phyloP scores from a whole-genome alignment of 1,140 invertebrate species.

The Pemphigus obesinymphae region DNA sequence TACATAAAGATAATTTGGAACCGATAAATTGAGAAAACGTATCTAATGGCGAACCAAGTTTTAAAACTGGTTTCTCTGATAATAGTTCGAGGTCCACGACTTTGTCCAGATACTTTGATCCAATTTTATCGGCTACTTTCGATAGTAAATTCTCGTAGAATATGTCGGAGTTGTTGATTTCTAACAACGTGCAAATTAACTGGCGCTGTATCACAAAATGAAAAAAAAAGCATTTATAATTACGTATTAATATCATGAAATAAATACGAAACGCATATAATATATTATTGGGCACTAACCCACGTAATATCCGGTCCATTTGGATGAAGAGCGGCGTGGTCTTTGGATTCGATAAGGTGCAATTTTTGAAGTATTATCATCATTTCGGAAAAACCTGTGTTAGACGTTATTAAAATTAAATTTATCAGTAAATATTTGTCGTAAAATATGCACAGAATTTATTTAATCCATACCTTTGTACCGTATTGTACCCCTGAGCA shows the following conservation, averaged over 20 bases:
- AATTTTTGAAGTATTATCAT: slow-evolving; percentile 79
- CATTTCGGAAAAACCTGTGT: slow-evolving; percentile 77
- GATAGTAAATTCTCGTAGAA: slow-evolving; percentile 90
- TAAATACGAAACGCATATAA: background rate
- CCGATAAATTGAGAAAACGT: slow-evolving; percentile 87
- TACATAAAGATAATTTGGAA: slow-evolving; percentile 75
- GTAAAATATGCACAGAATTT: background rate
- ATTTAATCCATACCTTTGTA: slow-evolving; percentile 58
- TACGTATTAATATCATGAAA: background rate
- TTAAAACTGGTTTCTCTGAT: slow-evolving; percentile 75
- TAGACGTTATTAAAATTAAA: background rate
- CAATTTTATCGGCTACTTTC: slow-evolving; percentile 70
- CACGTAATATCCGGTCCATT: slow-evolving; percentile 95
- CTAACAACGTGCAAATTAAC: slow-evolving; percentile 80
- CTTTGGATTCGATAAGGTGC: slow-evolving; percentile 80
- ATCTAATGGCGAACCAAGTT: slow-evolving; percentile 82
- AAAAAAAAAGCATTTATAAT: no score
- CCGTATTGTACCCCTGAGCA: slow-evolving; percentile 85
- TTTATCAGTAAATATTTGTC: background rate
- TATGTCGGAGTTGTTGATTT: slow-evolving; percentile 77
- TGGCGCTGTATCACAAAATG: slow-evolving; percentile 59
- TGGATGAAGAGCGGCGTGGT: slow-evolving; percentile 83
- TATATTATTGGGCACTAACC: slow-evolving; percentile 56
- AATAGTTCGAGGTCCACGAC: slow-evolving; percentile 84
- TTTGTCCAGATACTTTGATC: slow-evolving; percentile 62